Percentiles rank a stretch among this genome's conserved stretches.
These are phyloP conservation scores for Mus musculus DNA, from an alignment of 2,113 vertebrate species.

Conservation along the genomic window GRCm39 chr17:84637501-84638000, in stretches of 20 bases:
- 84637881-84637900: not conserved
- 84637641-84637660: not conserved
- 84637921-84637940: not conserved
- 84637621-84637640: not conserved
- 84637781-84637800: constrained; percentile 3
- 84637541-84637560: constrained; percentile 5
- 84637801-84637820: constrained; percentile 56
- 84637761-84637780: not conserved
- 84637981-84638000: not conserved
- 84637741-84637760: not conserved
- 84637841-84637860: not conserved
- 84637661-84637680: not conserved
- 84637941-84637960: not conserved
- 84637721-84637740: not conserved
- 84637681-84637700: not conserved
- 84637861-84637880: not conserved
- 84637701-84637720: not conserved
- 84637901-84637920: not conserved
- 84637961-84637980: not conserved
- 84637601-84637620: not conserved
- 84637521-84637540: not conserved
- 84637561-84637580: constrained; percentile 3
- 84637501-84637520: constrained; percentile 12
- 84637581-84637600: constrained; percentile 8
- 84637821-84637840: not conserved